phyloP scores from a whole-genome alignment of 1,140 invertebrate genomes.

The Drosophila tropicalis region DNA sequence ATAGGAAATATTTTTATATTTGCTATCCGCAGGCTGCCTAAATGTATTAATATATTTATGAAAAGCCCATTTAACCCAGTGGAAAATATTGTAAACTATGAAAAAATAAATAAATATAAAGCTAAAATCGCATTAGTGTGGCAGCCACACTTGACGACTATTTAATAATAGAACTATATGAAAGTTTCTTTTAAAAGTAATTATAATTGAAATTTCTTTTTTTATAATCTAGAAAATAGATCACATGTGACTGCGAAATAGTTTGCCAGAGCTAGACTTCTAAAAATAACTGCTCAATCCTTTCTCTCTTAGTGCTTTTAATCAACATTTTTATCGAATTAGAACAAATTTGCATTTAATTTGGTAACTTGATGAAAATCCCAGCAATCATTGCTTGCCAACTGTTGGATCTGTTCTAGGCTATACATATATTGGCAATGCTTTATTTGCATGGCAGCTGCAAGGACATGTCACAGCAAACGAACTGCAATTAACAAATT shows the following conservation, averaged over 20 bases:
- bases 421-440: conserved; percentile 34
- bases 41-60: no score
- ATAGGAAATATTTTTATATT: conserved; percentile 26
- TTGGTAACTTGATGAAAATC: conserved; percentile 23
- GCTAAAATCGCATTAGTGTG: no score
- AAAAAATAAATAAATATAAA: no score
- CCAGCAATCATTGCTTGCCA: conserved; percentile 23
- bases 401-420: conserved; percentile 14
- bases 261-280: neutral
- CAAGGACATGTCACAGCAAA: conserved; percentile 27
- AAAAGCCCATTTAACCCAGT: no score
- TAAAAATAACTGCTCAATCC: neutral
- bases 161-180: no score
- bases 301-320: conserved; percentile 45
- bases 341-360: conserved; percentile 76
- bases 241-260: no score
- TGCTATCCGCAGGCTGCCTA: no score
- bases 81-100: no score
- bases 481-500: conserved; percentile 61
- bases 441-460: conserved; percentile 47
- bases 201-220: no score
- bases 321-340: conserved; percentile 72
- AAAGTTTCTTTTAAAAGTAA: no score
- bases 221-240: no score
- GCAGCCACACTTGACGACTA: no score